phyloP scores from a whole-genome alignment of 2,888 invertebrate species.

The Sarcophaga caerulescens region DNA sequence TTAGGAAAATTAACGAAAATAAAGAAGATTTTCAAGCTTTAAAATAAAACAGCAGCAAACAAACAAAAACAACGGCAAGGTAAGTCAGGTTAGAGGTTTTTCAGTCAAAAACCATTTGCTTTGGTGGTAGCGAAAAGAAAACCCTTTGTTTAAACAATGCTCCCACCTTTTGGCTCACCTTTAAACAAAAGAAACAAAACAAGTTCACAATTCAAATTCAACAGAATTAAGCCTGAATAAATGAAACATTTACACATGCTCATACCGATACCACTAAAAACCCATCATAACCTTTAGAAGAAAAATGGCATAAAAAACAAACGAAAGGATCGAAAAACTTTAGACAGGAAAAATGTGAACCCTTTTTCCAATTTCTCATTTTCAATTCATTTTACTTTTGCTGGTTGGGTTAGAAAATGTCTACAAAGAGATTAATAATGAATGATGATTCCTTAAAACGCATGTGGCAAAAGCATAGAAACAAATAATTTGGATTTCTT shows the following conservation, averaged over 20 bases:
- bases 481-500: conserved; percentile 73
- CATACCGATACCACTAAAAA: background rate
- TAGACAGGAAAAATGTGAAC: conserved; percentile 39
- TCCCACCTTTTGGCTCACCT: conserved; percentile 54
- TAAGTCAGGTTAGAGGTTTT: conserved; percentile 6
- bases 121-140: conserved; percentile 15
- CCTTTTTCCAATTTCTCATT: conserved; percentile 32
- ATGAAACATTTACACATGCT: background rate
- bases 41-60: conserved; percentile 35
- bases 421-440: conserved; percentile 67
- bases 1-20: background rate
- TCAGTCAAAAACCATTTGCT: conserved; percentile 38
- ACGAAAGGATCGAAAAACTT: conserved; percentile 17
- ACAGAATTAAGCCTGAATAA: conserved; percentile 24
- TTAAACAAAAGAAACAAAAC: conserved; percentile 17
- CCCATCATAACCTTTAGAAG: background rate
- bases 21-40: conserved; percentile 10
- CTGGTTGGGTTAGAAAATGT: conserved; percentile 58
- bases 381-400: background rate
- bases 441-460: conserved; percentile 75
- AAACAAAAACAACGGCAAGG: conserved; percentile 3
- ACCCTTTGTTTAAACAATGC: conserved; percentile 15
- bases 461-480: conserved; percentile 77
- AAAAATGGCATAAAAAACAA: background rate
- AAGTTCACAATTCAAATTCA: background rate